Conservation (phyloP, 2,113 vertebrate species). For the Raja brachyura region DNA sequence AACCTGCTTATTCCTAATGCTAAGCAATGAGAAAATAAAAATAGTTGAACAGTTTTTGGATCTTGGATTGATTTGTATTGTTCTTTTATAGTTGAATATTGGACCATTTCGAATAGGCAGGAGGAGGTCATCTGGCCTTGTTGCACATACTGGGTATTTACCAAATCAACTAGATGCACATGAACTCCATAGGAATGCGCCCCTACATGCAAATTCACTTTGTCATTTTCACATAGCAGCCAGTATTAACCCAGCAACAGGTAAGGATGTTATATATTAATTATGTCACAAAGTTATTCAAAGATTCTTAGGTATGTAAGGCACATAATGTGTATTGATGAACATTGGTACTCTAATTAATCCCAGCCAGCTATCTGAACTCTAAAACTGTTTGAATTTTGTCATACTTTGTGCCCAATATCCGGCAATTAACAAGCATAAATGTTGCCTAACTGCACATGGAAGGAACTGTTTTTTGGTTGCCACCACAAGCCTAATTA, state of each 20-base stretch:
- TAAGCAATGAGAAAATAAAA: not conserved
- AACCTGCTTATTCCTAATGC: not conserved
- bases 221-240: constrained; percentile 98
- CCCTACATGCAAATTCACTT: constrained; percentile 79
- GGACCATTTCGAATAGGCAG: constrained; percentile 65
- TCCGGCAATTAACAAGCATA: not conserved
- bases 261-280: constrained; percentile 47
- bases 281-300: not conserved
- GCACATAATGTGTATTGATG: not conserved
- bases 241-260: constrained; percentile 96
- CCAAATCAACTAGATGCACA: constrained; percentile 77
- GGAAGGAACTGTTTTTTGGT: not conserved
- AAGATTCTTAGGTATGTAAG: not conserved
- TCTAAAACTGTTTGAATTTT: not conserved
- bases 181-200: constrained; percentile 59
- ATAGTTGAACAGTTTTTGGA: not conserved
- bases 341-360: not conserved
- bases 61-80: not conserved
- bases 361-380: not conserved
- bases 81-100: constrained; percentile 64
- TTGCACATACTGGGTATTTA: constrained; percentile 69
- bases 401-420: not conserved
- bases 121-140: constrained; percentile 62
- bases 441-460: not conserved
- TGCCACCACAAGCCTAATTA: not conserved